phyloP scores from a whole-genome alignment of 1,140 invertebrate genomes.

The Brachionus angularis region DNA sequence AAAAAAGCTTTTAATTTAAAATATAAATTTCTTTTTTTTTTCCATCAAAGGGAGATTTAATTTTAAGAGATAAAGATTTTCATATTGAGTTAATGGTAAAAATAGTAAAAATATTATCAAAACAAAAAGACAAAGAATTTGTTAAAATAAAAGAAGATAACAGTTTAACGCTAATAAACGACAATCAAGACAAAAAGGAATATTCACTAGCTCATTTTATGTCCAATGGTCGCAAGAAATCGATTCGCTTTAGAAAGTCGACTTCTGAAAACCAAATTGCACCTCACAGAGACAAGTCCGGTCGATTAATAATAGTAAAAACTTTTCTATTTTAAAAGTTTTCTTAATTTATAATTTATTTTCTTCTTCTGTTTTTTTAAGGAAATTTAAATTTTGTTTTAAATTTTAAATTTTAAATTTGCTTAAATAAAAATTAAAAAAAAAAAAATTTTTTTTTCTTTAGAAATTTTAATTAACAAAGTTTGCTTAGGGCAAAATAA shows the following conservation, averaged over 20 bases:
- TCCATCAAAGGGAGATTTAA: conserved; percentile 31
- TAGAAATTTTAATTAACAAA: no score
- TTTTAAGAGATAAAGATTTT: conserved; percentile 10
- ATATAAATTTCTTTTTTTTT: background rate
- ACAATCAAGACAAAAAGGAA: background rate
- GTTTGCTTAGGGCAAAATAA: no score
- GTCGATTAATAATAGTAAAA: conserved; percentile 33
- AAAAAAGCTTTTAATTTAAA: background rate
- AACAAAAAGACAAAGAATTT: background rate
- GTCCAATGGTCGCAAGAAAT: conserved; percentile 9
- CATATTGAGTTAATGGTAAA: conserved; percentile 37
- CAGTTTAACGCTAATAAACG: no score
- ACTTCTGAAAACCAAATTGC: conserved; percentile 19
- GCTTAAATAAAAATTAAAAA: no score
- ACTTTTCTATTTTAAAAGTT: background rate
- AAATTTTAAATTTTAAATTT: background rate
- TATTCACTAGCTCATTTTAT: conserved; percentile 37
- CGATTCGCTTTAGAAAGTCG: conserved; percentile 14
- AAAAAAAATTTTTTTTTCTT: no score
- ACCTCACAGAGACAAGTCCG: conserved; percentile 26
- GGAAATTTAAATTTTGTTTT: background rate
- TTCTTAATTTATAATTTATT: background rate
- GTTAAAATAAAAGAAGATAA: conserved; percentile 2
- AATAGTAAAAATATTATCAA: background rate
- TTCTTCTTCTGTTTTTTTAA: conserved; percentile 2